Evolutionary conservation across 2,113 vertebrate genomes (phyloP).

Genomic region (Halichoeres trimaculatus): DNA sequence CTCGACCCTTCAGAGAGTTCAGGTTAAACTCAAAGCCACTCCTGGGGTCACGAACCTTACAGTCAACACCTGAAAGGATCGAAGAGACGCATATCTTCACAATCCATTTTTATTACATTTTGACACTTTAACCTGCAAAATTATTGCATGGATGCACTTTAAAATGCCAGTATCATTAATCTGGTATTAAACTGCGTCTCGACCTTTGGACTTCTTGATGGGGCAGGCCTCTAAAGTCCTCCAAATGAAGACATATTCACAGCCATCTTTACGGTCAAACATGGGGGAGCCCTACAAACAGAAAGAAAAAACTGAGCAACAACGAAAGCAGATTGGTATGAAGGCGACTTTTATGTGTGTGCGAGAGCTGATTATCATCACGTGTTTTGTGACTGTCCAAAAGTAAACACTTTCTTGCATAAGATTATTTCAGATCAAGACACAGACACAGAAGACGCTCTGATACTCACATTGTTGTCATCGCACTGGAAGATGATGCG

Average conservation of each 20-base stretch:
- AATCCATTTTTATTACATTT: neutral
- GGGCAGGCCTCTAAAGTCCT: slow-evolving; percentile 94
- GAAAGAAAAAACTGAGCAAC: neutral
- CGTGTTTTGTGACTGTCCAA: no score
- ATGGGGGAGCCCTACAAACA: slow-evolving; percentile 88
- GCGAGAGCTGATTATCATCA: no score
- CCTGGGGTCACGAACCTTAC: slow-evolving; percentile 88
- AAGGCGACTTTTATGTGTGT: no score
- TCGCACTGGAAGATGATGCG: slow-evolving; percentile 92
- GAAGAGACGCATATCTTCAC: neutral
- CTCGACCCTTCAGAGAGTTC: slow-evolving; percentile 81
- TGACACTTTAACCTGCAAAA: no score
- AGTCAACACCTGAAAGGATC: slow-evolving; percentile 84
- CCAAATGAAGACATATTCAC: slow-evolving; percentile 96
- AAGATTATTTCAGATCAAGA: no score
- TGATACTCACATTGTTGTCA: slow-evolving; percentile 83
- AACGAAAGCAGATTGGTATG: no score
- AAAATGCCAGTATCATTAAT: no score
- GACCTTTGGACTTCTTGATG: slow-evolving; percentile 87
- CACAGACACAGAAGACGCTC: neutral
- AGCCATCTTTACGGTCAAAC: slow-evolving; percentile 86
- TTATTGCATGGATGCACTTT: no score
- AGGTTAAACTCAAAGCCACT: slow-evolving; percentile 89
- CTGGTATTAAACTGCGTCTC: neutral
- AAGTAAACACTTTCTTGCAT: no score